A percentile compares a stretch with the other conserved stretches of the same genome.
These are phyloP conservation scores for Carlito syrichta DNA, from an alignment of 2,113 vertebrate genomes.

Conservation along the genomic window DNA sequence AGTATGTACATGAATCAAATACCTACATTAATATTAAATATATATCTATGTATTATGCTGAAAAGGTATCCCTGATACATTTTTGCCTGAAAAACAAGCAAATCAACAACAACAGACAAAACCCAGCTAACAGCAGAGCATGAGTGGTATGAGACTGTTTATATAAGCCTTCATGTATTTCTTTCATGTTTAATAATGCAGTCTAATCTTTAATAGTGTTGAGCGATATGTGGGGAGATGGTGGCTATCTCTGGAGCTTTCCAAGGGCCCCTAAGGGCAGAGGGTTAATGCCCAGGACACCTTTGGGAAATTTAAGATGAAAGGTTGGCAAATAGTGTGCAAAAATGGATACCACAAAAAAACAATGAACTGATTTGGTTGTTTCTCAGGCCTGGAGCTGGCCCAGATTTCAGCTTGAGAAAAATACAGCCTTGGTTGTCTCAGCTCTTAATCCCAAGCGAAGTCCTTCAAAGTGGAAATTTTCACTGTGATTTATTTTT, in stretches of 20 bases:
- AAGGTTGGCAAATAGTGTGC: not conserved
- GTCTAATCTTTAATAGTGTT: no score
- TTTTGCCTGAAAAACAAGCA: not conserved
- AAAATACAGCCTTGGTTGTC: conserved; percentile 18
- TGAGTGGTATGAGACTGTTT: not conserved
- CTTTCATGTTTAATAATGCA: not conserved
- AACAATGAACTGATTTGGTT: not conserved
- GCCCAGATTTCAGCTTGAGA: not conserved
- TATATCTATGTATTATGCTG: not conserved
- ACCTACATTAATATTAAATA: not conserved
- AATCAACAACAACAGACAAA: not conserved
- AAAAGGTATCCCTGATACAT: not conserved
- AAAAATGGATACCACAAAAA: not conserved
- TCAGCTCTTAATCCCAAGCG: conserved; percentile 28
- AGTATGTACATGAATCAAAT: not conserved
- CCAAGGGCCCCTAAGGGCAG: not conserved
- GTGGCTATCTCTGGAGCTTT: not conserved
- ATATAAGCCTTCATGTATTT: not conserved
- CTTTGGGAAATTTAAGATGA: not conserved
- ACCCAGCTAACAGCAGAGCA: not conserved
- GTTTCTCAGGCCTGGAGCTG: not conserved
- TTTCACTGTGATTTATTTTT: conserved; percentile 73
- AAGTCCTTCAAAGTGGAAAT: conserved; percentile 66
- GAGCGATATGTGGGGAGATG: not conserved
- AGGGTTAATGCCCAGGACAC: not conserved